phyloP scores from a whole-genome alignment of 2,888 invertebrate species.

The Helleia helle region DNA sequence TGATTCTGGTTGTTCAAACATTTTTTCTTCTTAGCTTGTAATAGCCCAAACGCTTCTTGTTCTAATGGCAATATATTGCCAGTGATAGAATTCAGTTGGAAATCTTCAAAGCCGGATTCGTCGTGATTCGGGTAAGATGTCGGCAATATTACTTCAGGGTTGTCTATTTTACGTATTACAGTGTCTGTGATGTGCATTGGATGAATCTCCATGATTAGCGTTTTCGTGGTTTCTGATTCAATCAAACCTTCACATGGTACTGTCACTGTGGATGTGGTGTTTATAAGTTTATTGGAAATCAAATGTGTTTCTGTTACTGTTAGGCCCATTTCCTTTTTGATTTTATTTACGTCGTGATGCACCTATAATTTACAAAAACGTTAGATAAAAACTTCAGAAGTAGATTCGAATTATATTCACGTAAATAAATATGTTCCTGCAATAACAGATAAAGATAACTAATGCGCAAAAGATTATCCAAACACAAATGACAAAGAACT shows the following conservation, averaged over 20 bases:
- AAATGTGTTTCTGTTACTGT: slow-evolving; percentile 53
- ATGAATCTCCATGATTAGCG: slow-evolving; percentile 54
- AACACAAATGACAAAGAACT: too few species aligned
- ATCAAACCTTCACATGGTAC: slow-evolving; percentile 42
- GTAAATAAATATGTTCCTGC: too few species aligned
- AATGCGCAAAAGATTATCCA: too few species aligned
- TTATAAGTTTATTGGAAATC: slow-evolving; percentile 54
- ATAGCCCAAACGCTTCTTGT: slow-evolving; percentile 52
- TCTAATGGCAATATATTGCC: slow-evolving; percentile 52
- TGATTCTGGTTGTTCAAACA: background rate
- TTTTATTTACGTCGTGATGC: background rate
- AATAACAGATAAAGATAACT: too few species aligned
- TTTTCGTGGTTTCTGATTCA: slow-evolving; percentile 49
- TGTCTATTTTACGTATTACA: slow-evolving; percentile 30
- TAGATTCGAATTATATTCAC: too few species aligned
- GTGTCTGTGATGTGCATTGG: slow-evolving; percentile 30
- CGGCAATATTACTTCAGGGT: slow-evolving; percentile 54
- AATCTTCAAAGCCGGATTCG: slow-evolving; percentile 36
- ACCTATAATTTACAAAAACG: background rate
- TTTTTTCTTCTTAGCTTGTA: slow-evolving; percentile 21
- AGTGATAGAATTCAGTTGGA: slow-evolving; percentile 61
- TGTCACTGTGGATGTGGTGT: slow-evolving; percentile 50
- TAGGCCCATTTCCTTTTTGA: slow-evolving; percentile 46
- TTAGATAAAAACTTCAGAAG: too few species aligned
- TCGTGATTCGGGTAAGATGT: slow-evolving; percentile 31